These are phyloP conservation scores for Mungos mungo DNA, from an alignment of 2,113 vertebrate species.

Conservation along the genomic window DNA sequence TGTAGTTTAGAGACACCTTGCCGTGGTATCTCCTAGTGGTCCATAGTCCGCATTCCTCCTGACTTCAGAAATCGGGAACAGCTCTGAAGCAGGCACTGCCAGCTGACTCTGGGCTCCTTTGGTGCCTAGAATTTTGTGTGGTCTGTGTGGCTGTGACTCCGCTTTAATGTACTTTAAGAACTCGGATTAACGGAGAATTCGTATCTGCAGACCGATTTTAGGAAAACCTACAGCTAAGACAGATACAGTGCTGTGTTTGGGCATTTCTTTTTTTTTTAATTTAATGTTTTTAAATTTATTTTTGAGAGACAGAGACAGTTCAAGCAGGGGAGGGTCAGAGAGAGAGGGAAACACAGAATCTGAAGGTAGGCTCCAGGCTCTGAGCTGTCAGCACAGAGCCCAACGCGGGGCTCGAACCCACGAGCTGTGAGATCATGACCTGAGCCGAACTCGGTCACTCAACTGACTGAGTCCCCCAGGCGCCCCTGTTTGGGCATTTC, in stretches of 20 bases:
- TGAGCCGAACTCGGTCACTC: no score
- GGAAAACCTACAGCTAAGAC: neutral
- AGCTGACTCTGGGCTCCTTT: neutral
- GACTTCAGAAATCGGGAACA: neutral
- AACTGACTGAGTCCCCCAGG: no score
- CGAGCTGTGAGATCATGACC: no score
- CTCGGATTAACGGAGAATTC: neutral
- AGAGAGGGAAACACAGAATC: no score
- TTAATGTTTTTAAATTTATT: no score
- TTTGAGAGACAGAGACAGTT: no score
- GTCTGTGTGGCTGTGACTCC: neutral
- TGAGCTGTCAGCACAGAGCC: no score
- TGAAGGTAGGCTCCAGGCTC: no score
- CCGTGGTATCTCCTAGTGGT: neutral
- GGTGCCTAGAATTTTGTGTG: neutral
- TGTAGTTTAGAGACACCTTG: neutral
- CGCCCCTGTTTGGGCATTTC: neutral
- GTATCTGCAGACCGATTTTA: neutral
- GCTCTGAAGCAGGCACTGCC: neutral
- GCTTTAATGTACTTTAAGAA: neutral
- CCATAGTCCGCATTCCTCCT: rapidly evolving
- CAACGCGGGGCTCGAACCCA: no score
- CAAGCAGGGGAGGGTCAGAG: no score
- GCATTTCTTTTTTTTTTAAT: neutral
- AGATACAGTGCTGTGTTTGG: neutral